A percentile compares a stretch with the other conserved stretches of the same genome.
These are phyloP conservation scores for Drosophila falleni DNA, from an alignment of 2,888 invertebrate genomes.

Conservation along the genomic window DNA sequence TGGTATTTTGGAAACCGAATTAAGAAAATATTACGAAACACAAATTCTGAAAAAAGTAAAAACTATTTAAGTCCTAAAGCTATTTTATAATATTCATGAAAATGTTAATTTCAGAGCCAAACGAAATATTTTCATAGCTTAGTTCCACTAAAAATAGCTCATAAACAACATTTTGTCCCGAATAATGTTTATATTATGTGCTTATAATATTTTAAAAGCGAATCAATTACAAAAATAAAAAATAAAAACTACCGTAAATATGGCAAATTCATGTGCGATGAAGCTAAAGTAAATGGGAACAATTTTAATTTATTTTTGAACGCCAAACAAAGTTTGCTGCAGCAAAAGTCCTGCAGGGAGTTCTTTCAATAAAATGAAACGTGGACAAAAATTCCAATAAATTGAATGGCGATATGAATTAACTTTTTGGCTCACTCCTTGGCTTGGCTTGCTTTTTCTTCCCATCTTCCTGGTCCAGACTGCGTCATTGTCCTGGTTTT, in stretches of 20 bases:
- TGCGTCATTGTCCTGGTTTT: conserved; percentile 65
- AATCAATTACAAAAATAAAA: conserved; percentile 18
- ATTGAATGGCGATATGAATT: conserved; percentile 78
- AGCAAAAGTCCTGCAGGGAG: conserved; percentile 21
- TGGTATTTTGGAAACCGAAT: not conserved
- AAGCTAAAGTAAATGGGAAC: conserved; percentile 51
- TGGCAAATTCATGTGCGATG: conserved; percentile 32
- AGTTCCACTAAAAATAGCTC: not conserved
- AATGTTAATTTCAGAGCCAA: not conserved
- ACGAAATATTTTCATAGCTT: not conserved
- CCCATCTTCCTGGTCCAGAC: conserved; percentile 25
- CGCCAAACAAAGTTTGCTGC: conserved; percentile 38
- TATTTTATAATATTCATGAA: not conserved
- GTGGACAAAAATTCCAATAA: conserved; percentile 67
- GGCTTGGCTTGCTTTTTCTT: conserved; percentile 2
- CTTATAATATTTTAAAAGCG: conserved; percentile 4
- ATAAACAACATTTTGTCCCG: not conserved
- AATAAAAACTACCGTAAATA: conserved; percentile 25
- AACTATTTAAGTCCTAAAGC: not conserved
- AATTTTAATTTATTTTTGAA: conserved; percentile 71
- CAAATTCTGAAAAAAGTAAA: not conserved
- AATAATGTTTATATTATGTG: not conserved
- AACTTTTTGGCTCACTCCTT: conserved; percentile 66
- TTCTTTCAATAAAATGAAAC: conserved; percentile 53
- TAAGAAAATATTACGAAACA: not conserved